Percentiles rank a stretch among this genome's conserved stretches.
phyloP scores from a whole-genome alignment of 1,140 invertebrate species.

The Sycobia sp. region DNA sequence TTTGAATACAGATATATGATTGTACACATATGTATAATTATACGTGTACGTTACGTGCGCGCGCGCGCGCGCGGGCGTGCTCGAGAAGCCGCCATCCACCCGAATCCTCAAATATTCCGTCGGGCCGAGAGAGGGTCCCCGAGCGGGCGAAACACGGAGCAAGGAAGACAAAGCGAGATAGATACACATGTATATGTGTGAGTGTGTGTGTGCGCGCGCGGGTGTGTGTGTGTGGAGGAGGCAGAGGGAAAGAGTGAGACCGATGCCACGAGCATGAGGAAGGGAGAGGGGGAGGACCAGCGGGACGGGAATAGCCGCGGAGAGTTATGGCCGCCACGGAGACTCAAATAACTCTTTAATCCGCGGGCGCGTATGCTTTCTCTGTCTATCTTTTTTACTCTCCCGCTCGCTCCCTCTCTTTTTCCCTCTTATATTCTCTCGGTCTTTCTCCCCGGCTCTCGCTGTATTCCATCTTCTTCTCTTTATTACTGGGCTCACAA shows the following conservation, averaged over 20 bases:
- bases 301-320: constrained; percentile 59
- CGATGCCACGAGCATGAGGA: neutral
- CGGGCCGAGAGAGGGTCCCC: constrained; percentile 45
- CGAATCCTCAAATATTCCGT: constrained; percentile 61
- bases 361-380: constrained; percentile 41
- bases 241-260: constrained; percentile 34
- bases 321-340: constrained; percentile 61
- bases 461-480: neutral
- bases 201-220: no score
- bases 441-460: neutral
- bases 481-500: constrained; percentile 12
- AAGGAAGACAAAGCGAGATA: constrained; percentile 21
- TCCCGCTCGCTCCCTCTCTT: neutral
- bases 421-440: constrained; percentile 6
- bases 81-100: constrained; percentile 53
- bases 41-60: no score
- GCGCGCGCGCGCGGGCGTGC: neutral
- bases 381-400: neutral
- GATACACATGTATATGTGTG: no score
- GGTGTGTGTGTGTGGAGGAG: neutral
- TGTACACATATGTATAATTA: no score
- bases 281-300: constrained; percentile 22
- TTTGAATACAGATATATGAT: no score
- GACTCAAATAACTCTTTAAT: constrained; percentile 65
- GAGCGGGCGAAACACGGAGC: neutral